These are phyloP conservation scores for Rhingia campestris DNA, from an alignment of 2,888 invertebrate genomes.

Conservation along the genomic window DNA sequence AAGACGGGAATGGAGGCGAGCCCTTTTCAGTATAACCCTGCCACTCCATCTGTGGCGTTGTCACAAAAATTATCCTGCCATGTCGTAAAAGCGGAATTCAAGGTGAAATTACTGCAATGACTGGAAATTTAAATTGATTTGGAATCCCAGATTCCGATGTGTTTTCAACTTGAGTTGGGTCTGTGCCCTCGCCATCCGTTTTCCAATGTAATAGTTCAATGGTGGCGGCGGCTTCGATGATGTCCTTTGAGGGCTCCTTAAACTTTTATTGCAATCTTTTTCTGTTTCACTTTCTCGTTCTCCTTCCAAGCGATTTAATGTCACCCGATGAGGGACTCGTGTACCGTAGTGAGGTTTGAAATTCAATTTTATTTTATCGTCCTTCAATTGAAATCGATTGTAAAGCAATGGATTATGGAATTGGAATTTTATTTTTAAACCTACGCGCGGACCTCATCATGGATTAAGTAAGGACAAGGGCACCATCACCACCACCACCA, in stretches of 20 bases:
- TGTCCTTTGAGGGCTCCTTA: conserved; percentile 43
- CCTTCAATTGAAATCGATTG: conserved; percentile 73
- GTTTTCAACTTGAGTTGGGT: conserved; percentile 39
- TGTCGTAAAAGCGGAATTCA: conserved; percentile 60
- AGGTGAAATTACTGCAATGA: conserved; percentile 69
- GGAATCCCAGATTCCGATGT: conserved; percentile 63
- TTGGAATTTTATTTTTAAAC: conserved; percentile 64
- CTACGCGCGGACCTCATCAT: conserved; percentile 21
- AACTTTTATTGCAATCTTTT: conserved; percentile 52
- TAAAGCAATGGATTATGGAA: conserved; percentile 66
- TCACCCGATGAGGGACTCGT: conserved; percentile 43
- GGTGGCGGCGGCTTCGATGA: neutral
- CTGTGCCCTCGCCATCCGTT: neutral
- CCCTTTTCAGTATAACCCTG: conserved; percentile 35
- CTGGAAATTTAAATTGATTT: conserved; percentile 72
- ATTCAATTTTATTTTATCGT: conserved; percentile 71
- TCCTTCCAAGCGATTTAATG: conserved; percentile 43
- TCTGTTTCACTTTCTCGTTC: conserved; percentile 30
- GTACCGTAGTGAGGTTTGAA: conserved; percentile 3
- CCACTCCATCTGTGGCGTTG: neutral
- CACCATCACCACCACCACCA: neutral
- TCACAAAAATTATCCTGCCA: conserved; percentile 49
- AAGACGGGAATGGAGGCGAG: conserved; percentile 9
- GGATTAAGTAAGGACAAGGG: conserved; percentile 23
- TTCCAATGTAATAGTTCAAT: conserved; percentile 1